Evolutionary conservation across 92 coral and sea anemone species (phyloP).

Genomic region (Porites cylindrica): DNA sequence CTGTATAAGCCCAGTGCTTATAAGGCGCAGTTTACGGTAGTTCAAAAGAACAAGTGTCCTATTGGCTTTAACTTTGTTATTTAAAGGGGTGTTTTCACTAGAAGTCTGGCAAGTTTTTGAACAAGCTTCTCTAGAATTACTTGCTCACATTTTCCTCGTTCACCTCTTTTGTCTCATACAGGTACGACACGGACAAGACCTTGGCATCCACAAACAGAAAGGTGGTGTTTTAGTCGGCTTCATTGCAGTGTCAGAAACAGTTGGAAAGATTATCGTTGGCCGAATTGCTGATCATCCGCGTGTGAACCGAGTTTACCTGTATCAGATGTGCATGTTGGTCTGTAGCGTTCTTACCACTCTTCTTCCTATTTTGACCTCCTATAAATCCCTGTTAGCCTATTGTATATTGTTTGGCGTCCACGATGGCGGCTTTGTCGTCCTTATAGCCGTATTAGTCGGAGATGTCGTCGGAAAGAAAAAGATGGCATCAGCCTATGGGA

Average conservation of each 20-base stretch:
- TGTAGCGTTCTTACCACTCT: slow-evolving; percentile 85
- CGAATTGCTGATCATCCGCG: slow-evolving; percentile 84
- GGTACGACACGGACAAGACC: slow-evolving; percentile 93
- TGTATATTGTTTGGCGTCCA: slow-evolving; percentile 83
- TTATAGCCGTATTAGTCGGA: slow-evolving; percentile 83
- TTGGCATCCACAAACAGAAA: slow-evolving; percentile 62
- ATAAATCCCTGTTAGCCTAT: slow-evolving; percentile 60
- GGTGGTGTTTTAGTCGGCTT: slow-evolving; percentile 81
- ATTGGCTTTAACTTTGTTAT: too few species aligned
- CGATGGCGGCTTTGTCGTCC: slow-evolving; percentile 84
- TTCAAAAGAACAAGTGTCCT: too few species aligned
- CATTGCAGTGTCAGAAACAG: slow-evolving; percentile 85
- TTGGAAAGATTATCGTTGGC: slow-evolving; percentile 83
- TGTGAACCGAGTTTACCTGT: slow-evolving; percentile 78
- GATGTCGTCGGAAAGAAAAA: slow-evolving; percentile 73
- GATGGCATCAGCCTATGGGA: slow-evolving; percentile 79
- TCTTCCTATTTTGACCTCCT: slow-evolving; percentile 74
- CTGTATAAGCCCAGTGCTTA: too few species aligned
- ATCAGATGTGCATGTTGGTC: slow-evolving; percentile 69
- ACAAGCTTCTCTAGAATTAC: too few species aligned
- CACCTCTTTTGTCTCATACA: slow-evolving; percentile 13
- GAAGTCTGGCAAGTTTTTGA: too few species aligned
- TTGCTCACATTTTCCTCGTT: not conserved
- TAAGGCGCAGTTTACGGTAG: too few species aligned
- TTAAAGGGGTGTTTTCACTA: too few species aligned